Base-by-base conservation (phyloP, 2,888 invertebrate genomes). In the Andrena dorsata region DNA sequence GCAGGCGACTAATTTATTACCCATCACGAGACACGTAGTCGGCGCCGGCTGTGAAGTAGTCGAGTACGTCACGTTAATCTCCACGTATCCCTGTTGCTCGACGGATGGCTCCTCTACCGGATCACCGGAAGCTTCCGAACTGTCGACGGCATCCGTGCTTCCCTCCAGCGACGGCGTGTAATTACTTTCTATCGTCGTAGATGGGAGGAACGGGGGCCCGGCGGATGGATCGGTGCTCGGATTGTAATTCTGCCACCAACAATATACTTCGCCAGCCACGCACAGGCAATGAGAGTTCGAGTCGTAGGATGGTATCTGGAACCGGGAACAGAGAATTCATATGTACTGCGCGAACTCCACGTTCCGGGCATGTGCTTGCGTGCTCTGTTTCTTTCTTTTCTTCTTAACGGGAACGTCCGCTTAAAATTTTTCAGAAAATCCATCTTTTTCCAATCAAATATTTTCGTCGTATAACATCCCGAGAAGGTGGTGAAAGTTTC, bases 231-330 rank as follows among this genome's bases (percentile, higher is more conserved):
- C 88, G 68, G 84, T 86, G 60, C 81, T 83, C 49, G 83, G 78
- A 72, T 88, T 83, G 84, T 87, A 90, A 82, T 90, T 90, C 79
- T 92, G 92, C 93, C 93, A 93, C 91, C 93, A 93, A 83, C 93
- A 93, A 84, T 93, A 93, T 76, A 93, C 92, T 72, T 93, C 93
- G 30, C 93, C 93, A 26, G 90, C 93, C 49, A 93, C 93, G 87
- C 93, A 93, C 63, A 93, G 90, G 76, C 93, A 93, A 80, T 93
- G 93, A 30, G 92, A 92, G 84, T 91, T 92, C 32, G 86, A 83
- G 75, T 93, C 93, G 76, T 86, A 84, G n/a, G 91, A 92, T 56
- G 92, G 91, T 81, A 93, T 92, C 93, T 93, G 84, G 63, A 77
- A 66, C 16, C 13, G 63, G 20, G 28, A 68, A 58, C 4, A 53